Base-by-base conservation (phyloP, 2,797 vertebrate species). In the Macrochelys suwanniensis region DNA sequence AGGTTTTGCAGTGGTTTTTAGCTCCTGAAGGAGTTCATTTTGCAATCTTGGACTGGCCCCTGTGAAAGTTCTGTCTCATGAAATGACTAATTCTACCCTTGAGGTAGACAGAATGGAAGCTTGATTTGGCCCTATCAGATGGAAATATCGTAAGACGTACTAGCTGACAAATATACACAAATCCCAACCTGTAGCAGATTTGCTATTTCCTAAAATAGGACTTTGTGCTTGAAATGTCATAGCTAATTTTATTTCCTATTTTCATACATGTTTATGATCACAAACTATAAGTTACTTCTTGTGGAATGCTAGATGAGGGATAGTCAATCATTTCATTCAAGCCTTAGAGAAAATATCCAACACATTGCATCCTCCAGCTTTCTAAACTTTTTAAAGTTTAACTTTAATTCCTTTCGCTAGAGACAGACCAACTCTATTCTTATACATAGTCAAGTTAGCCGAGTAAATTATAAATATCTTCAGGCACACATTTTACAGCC, bases 341-440 rank as follows among this genome's bases (percentile, higher is more conserved):
- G 57, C 53, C 78, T 92, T 76, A 56, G 17, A 80, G 83, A 93
- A 96, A 94, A 85, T 45, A 71, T 13, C 37, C 50, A 61, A 68
- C 53, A 33, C 42, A 16, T 3, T 84, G 42, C 23, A 91, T 80
- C 88, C 85, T 87, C 51, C 7, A 90, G n/a, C 57, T 92, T 79
- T 81, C 47, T 87, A 92, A 85, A 80, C 26, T 96, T 94, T 94
- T 78, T 37, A 42, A 94, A 96, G 57, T 94, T 92, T 90, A 93
- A 78, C 9, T 91, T 93, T 78, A 88, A 94, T 89, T 89, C 59
- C 37, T 93, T 92, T 80, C 76, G 33, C 85, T 77, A 76, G 88
- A 92, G 53, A 50, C 33, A 59, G 89, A 90, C 6, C 45, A 93
- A 68, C 11, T 83, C 4, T 85, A 65, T 93, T 89, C 59, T 81